Percentiles rank a stretch among this genome's conserved stretches.
Evolutionary conservation across 2,888 invertebrate species (phyloP).

Genomic region (Agriopis aurantiaria): DNA sequence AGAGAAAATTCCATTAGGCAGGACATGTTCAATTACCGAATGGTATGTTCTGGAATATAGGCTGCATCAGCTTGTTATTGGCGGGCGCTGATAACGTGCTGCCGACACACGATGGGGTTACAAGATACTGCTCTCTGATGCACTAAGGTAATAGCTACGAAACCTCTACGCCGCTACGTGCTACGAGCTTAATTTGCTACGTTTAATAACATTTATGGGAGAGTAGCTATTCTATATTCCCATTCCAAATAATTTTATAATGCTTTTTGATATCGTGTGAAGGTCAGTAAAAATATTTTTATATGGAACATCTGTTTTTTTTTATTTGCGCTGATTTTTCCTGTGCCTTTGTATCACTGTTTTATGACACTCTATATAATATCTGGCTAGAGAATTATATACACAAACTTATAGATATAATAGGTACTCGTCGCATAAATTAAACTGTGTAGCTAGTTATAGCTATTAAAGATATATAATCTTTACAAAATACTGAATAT

Average conservation of each 20-base stretch:
- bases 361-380: no score
- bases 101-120: constrained; percentile 52
- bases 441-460: neutral
- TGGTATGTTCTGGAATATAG: constrained; percentile 51
- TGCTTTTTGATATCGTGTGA: no score
- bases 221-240: no score
- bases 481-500: constrained; percentile 9
- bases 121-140: constrained; percentile 40
- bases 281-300: no score
- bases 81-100: constrained; percentile 45
- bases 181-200: constrained; percentile 32
- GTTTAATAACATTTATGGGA: neutral
- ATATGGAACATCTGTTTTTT: no score
- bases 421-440: no score
- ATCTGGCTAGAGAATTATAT: no score
- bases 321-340: no score
- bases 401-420: no score
- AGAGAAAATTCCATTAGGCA: constrained; percentile 75
- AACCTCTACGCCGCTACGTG: constrained; percentile 39
- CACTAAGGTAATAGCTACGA: constrained; percentile 20
- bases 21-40: constrained; percentile 78
- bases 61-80: constrained; percentile 51
- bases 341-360: no score
- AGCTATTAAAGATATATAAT: neutral
- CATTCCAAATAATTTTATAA: neutral